These are phyloP conservation scores for Glossophaga mutica DNA, from an alignment of 2,797 vertebrate species.

Conservation along the genomic window DNA sequence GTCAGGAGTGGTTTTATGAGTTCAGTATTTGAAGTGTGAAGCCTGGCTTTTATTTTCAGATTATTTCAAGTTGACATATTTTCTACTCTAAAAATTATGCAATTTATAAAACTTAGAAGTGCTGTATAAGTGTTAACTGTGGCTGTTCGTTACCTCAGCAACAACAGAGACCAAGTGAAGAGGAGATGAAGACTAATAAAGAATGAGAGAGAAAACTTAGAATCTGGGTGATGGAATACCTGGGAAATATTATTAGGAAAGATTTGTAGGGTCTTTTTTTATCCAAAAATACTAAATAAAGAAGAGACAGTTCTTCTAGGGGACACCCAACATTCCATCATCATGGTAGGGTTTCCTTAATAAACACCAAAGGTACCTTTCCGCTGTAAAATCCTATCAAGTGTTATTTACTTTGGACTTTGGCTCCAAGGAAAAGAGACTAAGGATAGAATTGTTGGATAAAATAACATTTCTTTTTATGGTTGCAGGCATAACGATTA, in stretches of 20 bases:
- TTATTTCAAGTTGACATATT: background rate
- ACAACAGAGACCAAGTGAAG: background rate
- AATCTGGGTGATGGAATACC: background rate
- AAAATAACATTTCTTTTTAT: constrained; percentile 46
- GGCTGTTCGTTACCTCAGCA: background rate
- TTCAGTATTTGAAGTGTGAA: background rate
- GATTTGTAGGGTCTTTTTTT: background rate
- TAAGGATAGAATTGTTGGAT: background rate
- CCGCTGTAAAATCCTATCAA: background rate
- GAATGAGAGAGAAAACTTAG: background rate
- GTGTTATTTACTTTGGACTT: constrained; percentile 18
- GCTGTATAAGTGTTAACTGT: background rate
- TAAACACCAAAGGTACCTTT: background rate
- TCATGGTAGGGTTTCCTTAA: background rate
- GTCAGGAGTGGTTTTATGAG: background rate
- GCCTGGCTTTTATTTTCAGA: background rate
- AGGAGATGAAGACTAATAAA: background rate
- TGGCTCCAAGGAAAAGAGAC: background rate
- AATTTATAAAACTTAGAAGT: background rate
- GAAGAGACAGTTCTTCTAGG: background rate
- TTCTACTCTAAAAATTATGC: background rate
- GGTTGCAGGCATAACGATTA: constrained; percentile 86
- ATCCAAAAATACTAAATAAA: constrained; percentile 12
- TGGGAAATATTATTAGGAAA: constrained; percentile 20
- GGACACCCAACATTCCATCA: background rate